Conservation (phyloP, 2,113 vertebrate genomes). For the Etheostoma spectabile region DNA sequence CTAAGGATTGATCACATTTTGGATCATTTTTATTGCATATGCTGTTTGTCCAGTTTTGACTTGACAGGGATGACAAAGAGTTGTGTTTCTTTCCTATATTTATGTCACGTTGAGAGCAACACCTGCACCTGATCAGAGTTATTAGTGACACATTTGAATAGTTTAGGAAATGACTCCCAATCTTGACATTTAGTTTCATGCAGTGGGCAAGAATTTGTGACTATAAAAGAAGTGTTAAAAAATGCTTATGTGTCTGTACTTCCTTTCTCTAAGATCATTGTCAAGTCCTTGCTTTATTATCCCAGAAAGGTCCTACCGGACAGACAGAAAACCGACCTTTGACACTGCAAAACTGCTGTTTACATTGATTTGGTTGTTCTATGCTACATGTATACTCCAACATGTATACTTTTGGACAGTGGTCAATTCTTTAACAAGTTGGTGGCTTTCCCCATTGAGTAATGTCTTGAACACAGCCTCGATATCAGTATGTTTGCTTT, state of each 20-base stretch:
- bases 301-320: neutral
- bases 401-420: neutral
- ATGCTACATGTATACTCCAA: neutral
- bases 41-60: conserved; percentile 39
- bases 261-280: conserved; percentile 12
- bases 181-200: conserved; percentile 16
- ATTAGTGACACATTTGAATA: conserved; percentile 30
- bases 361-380: neutral
- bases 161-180: conserved; percentile 42
- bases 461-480: conserved; percentile 6
- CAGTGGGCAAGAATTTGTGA: conserved; percentile 24
- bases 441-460: neutral
- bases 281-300: conserved; percentile 22
- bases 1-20: conserved; percentile 23
- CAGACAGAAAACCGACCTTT: neutral
- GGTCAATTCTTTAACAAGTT: neutral
- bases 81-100: conserved; percentile 25
- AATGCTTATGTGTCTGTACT: conserved; percentile 29
- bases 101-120: neutral
- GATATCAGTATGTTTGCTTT: conserved; percentile 57
- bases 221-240: conserved; percentile 9
- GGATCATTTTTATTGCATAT: conserved; percentile 52
- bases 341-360: neutral
- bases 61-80: conserved; percentile 24
- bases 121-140: conserved; percentile 22